phyloP scores from a whole-genome alignment of 2,113 vertebrate species.

The Macrotis lagotis region DNA sequence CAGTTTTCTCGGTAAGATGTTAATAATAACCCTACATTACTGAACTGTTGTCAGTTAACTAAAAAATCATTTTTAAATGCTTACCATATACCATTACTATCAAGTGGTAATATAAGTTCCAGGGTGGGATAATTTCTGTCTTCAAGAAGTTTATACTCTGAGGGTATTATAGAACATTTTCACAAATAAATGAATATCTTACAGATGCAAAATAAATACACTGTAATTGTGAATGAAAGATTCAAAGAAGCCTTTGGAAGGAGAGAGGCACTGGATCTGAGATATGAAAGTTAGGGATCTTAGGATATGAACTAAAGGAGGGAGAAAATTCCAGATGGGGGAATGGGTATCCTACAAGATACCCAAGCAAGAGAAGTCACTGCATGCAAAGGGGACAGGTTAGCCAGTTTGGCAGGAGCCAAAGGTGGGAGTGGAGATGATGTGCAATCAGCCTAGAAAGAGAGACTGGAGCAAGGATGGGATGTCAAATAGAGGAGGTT shows the following conservation, averaged over 20 bases:
- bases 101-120: background rate
- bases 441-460: background rate
- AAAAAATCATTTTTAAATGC: background rate
- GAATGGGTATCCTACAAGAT: no score
- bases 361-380: background rate
- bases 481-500: background rate
- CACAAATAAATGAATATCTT: background rate
- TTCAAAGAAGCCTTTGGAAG: background rate
- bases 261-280: background rate
- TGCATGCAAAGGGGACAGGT: background rate
- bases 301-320: background rate
- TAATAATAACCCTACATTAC: background rate
- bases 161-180: background rate
- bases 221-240: background rate
- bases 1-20: background rate
- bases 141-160: background rate
- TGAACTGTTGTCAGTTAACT: background rate
- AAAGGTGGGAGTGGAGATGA: background rate
- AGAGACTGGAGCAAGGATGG: background rate
- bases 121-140: background rate
- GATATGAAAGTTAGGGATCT: background rate
- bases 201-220: background rate
- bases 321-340: background rate
- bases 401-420: background rate
- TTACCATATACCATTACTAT: background rate